Evolutionary conservation across 2,113 vertebrate species (phyloP), one percentile per base, ranked within the genome.

Genomic region (Diphyllodes magnificus): DNA sequence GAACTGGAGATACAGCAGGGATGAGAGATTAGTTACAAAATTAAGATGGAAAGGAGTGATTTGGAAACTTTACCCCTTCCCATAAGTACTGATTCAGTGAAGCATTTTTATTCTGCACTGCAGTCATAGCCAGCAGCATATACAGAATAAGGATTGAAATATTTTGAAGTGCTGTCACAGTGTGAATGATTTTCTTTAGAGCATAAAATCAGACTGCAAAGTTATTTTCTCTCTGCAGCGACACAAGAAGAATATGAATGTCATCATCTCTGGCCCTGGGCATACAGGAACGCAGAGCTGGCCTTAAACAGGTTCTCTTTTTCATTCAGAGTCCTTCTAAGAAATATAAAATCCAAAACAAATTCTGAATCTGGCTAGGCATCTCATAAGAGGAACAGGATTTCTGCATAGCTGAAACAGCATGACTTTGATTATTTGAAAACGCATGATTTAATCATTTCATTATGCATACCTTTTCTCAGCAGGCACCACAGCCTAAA

Each of bases 121-220:
- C 90, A 91, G 86, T 88, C n/a, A 64, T 96, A 95, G 95, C 92
- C 93, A 95, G 82, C 75, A 96, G 93, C 91, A 90, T 75, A 94
- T 39, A 92, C 72, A 92, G 95, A 93, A 88, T 94, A 78, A 93
- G 92, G 91, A 92, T 88, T 86, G 96, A 96, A 96, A 94, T 96
- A 94, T 92, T 96, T 96, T 95, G 96, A 95, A 95, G 96, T 82
- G 72, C 92, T 97, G 91, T 93, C 95, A 95, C 91, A 92, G 87
- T 79, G 88, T 90, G 94, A 97, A 92, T 94, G 75, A 95, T 97
- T 97, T 96, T 92, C 95, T 94, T 92, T 56, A 93, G 93, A 95
- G 92, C 80, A 96, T 94, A 94, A 92, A 95, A 96, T 96, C 92
- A 95, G 90, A 71, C 93, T 72, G 86, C 86, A 93, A 89, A 95